Evolutionary conservation across 2,113 vertebrate species (phyloP), one percentile per base, ranked within the genome.

Genomic region (Pterocles gutturalis): DNA sequence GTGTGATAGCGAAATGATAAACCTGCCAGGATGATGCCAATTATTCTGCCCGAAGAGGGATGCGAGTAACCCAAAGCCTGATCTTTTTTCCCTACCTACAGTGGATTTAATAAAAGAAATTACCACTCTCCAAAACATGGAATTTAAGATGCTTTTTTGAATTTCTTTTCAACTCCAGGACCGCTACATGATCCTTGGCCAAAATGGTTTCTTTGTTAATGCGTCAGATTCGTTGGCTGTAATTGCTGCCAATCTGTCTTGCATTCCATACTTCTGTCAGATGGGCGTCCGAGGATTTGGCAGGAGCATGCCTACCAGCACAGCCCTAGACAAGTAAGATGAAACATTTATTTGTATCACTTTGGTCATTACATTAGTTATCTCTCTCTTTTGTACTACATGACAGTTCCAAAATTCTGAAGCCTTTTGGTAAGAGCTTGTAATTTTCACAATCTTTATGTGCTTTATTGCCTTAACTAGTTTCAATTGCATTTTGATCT

Each of bases 171-270:
- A 93, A 93, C 93, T 71, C 31, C 96, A 99, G 99, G 99, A 99
- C 97, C 99, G 99, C 24, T 99, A 99, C 81, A 99, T 99, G 99
- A 99, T 99, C 96, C 98, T 99, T 17, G 99, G 99, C 93, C 98
- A 99, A 95, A 99, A 99, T 31, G 99, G 99, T 88, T 99, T 99
- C 97, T 99, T 99, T 79, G 99, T 99, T 94, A 99, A 99, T 48
- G 99, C 99, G 1, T 99, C 99, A 0, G 99, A 99, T 98, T 99
- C 99, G 0, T 75, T 99, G 97, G 99, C 99, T 90, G 96, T 99
- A 96, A 99, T 99, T 97, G 99, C 99, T 41, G 99, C 99, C 97
- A 99, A 99, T 97, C 98, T 99, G 69, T 98, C 99, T 92, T 98
- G 98, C 98, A 98, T 99, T 98, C 99, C 99, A 1, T 99, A 99